A percentile compares a stretch with the other conserved stretches of the same genome.
These are phyloP conservation scores for Caretta caretta DNA, from an alignment of 2,113 vertebrate genomes.

Conservation along the genomic window DNA sequence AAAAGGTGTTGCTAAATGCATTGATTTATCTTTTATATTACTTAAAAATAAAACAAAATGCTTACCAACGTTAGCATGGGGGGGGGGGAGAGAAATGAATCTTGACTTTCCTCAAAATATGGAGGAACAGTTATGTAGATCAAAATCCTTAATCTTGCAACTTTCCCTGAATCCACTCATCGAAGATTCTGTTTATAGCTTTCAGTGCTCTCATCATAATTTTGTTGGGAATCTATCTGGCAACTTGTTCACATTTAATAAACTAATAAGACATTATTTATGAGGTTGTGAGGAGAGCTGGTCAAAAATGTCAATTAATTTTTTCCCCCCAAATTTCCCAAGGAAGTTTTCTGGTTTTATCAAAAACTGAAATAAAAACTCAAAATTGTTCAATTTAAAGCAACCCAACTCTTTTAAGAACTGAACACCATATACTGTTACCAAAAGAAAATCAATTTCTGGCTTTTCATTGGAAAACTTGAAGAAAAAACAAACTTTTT, in stretches of 20 bases:
- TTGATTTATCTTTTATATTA: background rate
- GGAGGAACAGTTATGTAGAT: background rate
- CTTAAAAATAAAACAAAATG: background rate
- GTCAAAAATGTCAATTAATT: background rate
- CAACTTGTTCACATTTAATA: background rate
- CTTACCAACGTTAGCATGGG: background rate
- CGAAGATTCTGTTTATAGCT: background rate
- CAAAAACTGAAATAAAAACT: background rate
- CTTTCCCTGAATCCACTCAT: background rate
- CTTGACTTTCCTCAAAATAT: background rate
- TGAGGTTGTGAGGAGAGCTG: background rate
- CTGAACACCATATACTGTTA: background rate
- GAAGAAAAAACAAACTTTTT: background rate
- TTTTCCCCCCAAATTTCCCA: background rate
- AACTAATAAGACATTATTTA: background rate
- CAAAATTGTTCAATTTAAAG: background rate
- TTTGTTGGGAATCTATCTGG: background rate
- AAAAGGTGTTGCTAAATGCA: background rate
- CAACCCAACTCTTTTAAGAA: background rate
- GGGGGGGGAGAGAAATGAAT: background rate
- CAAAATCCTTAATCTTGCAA: background rate
- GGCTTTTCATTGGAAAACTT: background rate
- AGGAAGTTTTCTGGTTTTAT: background rate
- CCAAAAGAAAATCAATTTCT: background rate
- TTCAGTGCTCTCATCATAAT: background rate